Evolutionary conservation across 1,140 invertebrate species (phyloP).

Genomic region (Zaprionus lachaisei): DNA sequence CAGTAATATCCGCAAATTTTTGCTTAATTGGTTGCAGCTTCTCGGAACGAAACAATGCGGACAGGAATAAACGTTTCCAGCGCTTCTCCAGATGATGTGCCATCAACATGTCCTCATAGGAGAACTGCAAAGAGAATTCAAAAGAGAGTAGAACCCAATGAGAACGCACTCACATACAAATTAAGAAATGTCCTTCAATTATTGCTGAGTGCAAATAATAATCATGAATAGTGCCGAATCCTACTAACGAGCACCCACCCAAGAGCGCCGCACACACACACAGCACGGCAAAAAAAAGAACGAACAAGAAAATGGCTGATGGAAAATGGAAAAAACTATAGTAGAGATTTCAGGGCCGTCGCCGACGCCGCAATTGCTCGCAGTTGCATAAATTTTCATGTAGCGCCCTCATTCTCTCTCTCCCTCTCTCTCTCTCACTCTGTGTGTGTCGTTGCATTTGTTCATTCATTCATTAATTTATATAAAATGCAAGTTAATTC

Average conservation of each 20-base stretch:
- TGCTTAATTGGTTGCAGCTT: constrained; percentile 90
- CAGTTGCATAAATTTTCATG: constrained; percentile 72
- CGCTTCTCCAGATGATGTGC: constrained; percentile 87
- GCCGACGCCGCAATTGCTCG: constrained; percentile 51
- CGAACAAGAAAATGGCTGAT: constrained; percentile 23
- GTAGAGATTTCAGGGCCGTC: constrained; percentile 61
- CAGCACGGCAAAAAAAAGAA: constrained; percentile 32
- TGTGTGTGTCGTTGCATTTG: constrained; percentile 46
- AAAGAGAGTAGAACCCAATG: constrained; percentile 28
- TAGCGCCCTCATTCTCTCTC: constrained; percentile 13
- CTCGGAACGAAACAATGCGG: constrained; percentile 88
- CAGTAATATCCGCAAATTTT: constrained; percentile 91
- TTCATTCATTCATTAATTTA: constrained; percentile 82
- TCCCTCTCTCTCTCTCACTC: background rate
- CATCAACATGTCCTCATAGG: constrained; percentile 84
- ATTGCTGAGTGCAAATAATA: constrained; percentile 81
- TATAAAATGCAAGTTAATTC: constrained; percentile 84
- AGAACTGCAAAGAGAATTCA: constrained; percentile 62
- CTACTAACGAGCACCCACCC: constrained; percentile 63
- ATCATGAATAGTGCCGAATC: constrained; percentile 76
- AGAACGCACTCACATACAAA: constrained; percentile 59
- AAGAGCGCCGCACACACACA: constrained; percentile 32
- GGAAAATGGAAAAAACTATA: constrained; percentile 40
- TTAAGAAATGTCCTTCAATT: constrained; percentile 74
- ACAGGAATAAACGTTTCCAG: constrained; percentile 89